phyloP scores from a whole-genome alignment of 1,140 invertebrate species.

The Trissolcus basalis region DNA sequence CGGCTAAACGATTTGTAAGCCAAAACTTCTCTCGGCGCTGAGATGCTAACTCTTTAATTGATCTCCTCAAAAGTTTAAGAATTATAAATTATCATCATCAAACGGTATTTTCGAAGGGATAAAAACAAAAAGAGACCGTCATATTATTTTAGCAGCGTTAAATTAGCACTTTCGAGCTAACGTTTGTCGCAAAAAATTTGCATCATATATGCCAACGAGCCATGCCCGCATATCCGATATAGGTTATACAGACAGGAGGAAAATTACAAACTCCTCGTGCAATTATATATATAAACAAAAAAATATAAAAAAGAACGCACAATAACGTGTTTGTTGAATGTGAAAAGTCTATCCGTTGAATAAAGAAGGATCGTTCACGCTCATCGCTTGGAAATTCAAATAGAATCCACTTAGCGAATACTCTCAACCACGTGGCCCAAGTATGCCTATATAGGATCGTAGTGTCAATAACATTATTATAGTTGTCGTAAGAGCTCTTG shows the following conservation, averaged over 20 bases:
- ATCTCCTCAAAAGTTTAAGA: not conserved
- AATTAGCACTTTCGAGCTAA: not conserved
- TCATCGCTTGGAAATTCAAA: constrained; percentile 48
- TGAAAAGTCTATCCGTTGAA: constrained; percentile 28
- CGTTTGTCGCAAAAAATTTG: not conserved
- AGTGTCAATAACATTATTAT: constrained; percentile 58
- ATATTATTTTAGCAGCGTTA: not conserved
- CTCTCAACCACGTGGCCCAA: constrained; percentile 48
- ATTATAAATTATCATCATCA: too few species aligned
- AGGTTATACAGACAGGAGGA: not conserved
- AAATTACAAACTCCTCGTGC: constrained; percentile 2
- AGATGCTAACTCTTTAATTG: constrained; percentile 2
- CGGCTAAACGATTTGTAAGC: constrained; percentile 18
- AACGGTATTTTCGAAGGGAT: too few species aligned
- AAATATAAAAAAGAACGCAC: constrained; percentile 12
- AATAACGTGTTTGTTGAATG: constrained; percentile 14
- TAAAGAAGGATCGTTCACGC: constrained; percentile 29
- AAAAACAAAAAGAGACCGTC: too few species aligned
- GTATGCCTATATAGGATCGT: constrained; percentile 42
- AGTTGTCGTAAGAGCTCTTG: constrained; percentile 46
- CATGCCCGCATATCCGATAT: constrained; percentile 1
- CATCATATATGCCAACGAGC: not conserved
- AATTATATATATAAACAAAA: constrained; percentile 10
- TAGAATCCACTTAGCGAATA: constrained; percentile 51
- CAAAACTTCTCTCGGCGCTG: constrained; percentile 3